A percentile compares a stretch with the other conserved stretches of the same genome.
Conservation (phyloP, 2,113 vertebrate species). For the Pygoscelis antarcticus region DNA sequence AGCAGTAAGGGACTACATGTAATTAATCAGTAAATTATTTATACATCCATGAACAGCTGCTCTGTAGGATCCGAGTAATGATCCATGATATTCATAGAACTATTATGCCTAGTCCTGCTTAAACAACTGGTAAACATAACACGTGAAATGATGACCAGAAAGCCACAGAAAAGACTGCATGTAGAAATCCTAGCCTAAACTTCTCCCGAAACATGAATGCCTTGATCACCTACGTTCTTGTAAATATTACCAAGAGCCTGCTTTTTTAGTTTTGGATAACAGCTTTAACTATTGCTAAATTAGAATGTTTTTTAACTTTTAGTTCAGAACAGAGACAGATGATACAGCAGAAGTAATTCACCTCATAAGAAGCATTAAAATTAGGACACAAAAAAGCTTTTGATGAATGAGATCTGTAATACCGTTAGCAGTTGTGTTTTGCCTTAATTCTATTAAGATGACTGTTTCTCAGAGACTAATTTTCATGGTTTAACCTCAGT, state of each 20-base stretch:
- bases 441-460: neutral
- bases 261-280: neutral
- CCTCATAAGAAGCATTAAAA: neutral
- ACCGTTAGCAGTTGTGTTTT: neutral
- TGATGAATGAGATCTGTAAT: neutral
- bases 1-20: neutral
- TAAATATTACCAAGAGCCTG: neutral
- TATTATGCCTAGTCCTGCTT: conserved; percentile 7
- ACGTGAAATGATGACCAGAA: neutral
- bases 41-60: conserved; percentile 38
- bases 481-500: too few relatives aligned
- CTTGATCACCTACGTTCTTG: neutral
- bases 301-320: neutral
- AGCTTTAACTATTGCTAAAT: neutral
- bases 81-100: conserved; percentile 52
- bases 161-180: neutral
- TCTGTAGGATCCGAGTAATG: conserved; percentile 48
- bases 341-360: neutral
- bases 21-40: conserved; percentile 53
- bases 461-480: neutral
- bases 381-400: neutral
- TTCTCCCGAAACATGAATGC: neutral
- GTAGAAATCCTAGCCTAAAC: neutral
- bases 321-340: neutral
- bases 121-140: conserved; percentile 30